These are phyloP conservation scores for Orthosia gothica DNA, from an alignment of 2,888 invertebrate species.

Conservation along the genomic window DNA sequence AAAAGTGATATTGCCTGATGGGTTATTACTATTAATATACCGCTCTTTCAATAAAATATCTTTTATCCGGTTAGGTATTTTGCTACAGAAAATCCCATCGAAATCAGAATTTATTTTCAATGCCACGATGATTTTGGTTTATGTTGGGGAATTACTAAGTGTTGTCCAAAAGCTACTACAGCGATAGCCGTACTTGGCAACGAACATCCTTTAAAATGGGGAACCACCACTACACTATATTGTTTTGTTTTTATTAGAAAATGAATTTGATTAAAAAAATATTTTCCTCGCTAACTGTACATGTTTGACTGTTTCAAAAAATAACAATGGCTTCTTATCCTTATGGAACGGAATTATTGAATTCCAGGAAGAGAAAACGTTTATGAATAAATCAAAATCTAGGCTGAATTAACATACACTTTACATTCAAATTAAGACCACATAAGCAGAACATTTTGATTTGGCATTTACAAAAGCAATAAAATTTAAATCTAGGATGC, in stretches of 20 bases:
- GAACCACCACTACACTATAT: not conserved
- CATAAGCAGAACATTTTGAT: not conserved
- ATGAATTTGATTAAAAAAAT: not conserved
- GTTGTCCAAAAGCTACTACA: not conserved
- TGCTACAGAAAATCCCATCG: not conserved
- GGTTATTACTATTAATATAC: too few species aligned
- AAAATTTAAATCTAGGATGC: constrained; percentile 14
- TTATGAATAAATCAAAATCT: not conserved
- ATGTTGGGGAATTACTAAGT: not conserved
- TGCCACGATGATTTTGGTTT: not conserved
- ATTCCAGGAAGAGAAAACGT: not conserved
- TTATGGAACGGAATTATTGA: not conserved
- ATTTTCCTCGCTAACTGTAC: not conserved
- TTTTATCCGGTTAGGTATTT: not conserved
- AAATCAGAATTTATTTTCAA: not conserved
- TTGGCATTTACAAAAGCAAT: constrained; percentile 3
- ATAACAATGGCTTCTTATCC: not conserved
- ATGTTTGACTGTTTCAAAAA: not conserved
- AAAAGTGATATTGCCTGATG: too few species aligned
- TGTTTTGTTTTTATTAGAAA: not conserved
- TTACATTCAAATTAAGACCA: not conserved
- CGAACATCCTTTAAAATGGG: not conserved
- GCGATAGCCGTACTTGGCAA: not conserved
- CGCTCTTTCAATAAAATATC: not conserved
- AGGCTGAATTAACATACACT: not conserved